Evolutionary conservation across 2,888 invertebrate genomes (phyloP).

Genomic region (Fragum sueziense): DNA sequence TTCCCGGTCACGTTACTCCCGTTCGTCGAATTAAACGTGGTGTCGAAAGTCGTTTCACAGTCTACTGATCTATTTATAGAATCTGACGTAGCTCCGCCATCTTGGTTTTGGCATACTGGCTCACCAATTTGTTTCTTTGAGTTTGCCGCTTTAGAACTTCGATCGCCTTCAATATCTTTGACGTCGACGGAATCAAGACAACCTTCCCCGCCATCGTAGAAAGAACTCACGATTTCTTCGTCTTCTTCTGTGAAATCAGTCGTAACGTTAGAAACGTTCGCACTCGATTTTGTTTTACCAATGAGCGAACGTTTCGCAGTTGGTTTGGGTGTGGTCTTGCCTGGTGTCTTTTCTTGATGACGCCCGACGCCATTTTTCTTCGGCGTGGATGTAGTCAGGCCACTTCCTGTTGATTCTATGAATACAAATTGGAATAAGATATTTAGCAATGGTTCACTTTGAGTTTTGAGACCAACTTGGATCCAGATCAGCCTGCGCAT

Average conservation of each 20-base stretch:
- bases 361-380: background rate
- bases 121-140: no score
- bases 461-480: background rate
- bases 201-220: slow-evolving; percentile 4
- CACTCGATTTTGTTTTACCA: background rate
- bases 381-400: slow-evolving; percentile 6
- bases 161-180: background rate
- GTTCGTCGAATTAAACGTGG: background rate
- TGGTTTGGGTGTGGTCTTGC: background rate
- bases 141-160: no score
- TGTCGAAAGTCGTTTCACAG: background rate
- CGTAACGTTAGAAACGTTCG: background rate
- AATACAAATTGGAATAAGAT: no score
- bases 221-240: background rate
- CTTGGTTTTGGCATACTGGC: background rate
- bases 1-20: slow-evolving; percentile 2
- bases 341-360: background rate
- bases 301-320: background rate
- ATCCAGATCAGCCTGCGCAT: background rate
- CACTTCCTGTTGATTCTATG: no score
- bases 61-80: background rate
- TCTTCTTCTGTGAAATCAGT: background rate
- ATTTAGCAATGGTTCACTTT: no score
- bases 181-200: background rate
- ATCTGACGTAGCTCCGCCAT: background rate